Base-by-base conservation (phyloP, 2,797 vertebrate genomes). In the Trematomus bernacchii region DNA sequence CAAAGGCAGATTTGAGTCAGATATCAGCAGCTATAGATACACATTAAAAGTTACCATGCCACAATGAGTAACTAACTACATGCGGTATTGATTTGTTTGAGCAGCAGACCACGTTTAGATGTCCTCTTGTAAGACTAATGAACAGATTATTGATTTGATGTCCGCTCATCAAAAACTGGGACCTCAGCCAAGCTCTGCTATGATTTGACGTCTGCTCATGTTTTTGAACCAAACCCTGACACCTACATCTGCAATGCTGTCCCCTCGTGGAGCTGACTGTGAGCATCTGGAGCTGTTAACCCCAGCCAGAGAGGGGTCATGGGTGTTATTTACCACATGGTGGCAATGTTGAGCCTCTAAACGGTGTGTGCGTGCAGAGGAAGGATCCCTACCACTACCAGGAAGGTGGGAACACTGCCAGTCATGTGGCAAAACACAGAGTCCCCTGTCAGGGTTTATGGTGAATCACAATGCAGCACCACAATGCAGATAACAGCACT, bases 121-220 rank as follows among this genome's bases (percentile, higher is more conserved):
- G 79, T 86, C 71, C 71, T 82, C 83, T 76, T 85, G 75, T 82
- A 80, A 40, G 55, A 60, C 82, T 91, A 91, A 89, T 82, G 84
- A 91, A 87, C 78, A 79, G 73, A 82, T 85, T 80, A 92, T 90
- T 76, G 89, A 92, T 85, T 85, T 75, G 67, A 87, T 73, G 71
- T 86, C 73, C 7, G 27, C 75, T 84, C 85, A 87, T 90, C 83
- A 87, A 82, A 87, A 81, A 48, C 52, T 19, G 64, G 82, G 72
- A 77, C 23, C 0, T 0, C 47, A 3, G 80, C 83, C 82, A 85
- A 71, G 54, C 46, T 12, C 44, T 44, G 77, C 58, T 42, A n/a
- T 63, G 63, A 71, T 73, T 46, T 85, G 77, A 86, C 66, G 64
- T 55, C 44, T 57, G 75, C 66, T 71, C 63, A 13, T 86, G 72